Base-by-base conservation (phyloP, 2,113 vertebrate genomes). In the Thamnophis sirtalis region DNA sequence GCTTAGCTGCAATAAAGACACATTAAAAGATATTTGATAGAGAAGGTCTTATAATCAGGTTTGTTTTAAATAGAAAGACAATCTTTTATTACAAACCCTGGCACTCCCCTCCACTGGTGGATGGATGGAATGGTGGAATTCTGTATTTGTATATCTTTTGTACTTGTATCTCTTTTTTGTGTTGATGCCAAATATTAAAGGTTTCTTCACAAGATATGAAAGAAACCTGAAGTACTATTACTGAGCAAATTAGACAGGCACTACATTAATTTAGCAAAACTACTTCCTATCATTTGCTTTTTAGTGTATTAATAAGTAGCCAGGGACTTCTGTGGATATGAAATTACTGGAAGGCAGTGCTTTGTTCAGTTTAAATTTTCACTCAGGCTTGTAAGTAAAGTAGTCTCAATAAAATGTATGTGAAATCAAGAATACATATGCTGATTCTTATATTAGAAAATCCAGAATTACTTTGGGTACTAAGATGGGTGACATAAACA, bases 21-120 rank as follows among this genome's bases (percentile, higher is more conserved):
- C 63, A 73, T 73, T 73, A 73, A 73, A 73, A 73, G 60, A 28
- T 94, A 96, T 94, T 95, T 97, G 95, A 93, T 56, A 92, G 92
- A 90, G 94, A 94, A 95, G 90, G 90, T 51, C 88, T 96, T 95
- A 94, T 95, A 94, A 50, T 54, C 6, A 63, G 51, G 5, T 91
- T 96, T 91, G 92, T 95, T 96, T 92, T 96, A 96, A 95, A 53
- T 88, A 93, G 88, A 49, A 93, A 95, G 95, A 26, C 2, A 33
- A 93, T 94, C 68, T 0, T 91, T 26, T 90, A 95, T 92, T 89
- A 54, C 17, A 6, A 3, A 17, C 89, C 93, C 88, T 91, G 92
- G 93, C 89, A 73, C 49, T 91, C 85, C 87, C 84, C 92, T 92
- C 93, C 88, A 94, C 2, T 95, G 60, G 60, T 28, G 26, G 60